These are phyloP conservation scores for Heliocidaris erythrogramma DNA, from an alignment of 35 echinoderm and acorn worm species.

Conservation along the genomic window DNA sequence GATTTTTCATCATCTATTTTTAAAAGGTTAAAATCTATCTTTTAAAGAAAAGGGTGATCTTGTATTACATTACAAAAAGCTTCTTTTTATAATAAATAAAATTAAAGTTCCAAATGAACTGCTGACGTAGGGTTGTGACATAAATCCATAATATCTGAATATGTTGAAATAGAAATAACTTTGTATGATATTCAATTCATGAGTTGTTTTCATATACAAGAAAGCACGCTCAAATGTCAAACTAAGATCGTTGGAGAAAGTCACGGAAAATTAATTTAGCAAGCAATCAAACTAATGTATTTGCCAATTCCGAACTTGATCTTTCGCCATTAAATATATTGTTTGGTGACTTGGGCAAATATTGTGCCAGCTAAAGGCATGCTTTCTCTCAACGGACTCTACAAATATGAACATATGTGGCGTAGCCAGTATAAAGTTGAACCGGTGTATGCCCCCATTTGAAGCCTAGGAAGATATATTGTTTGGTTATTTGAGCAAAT, in stretches of 20 bases:
- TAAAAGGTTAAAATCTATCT: too few species aligned
- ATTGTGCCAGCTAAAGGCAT: neutral
- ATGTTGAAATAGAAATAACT: too few species aligned
- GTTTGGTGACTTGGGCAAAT: neutral
- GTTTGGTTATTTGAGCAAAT: neutral
- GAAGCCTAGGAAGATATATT: neutral
- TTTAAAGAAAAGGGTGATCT: too few species aligned
- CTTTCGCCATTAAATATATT: neutral
- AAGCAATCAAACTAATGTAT: conserved; percentile 13
- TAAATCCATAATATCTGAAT: too few species aligned
- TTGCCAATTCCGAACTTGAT: neutral
- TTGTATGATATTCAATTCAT: too few species aligned
- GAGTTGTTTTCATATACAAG: neutral
- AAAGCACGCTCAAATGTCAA: neutral
- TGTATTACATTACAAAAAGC: too few species aligned
- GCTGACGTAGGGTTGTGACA: too few species aligned
- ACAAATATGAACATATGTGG: neutral
- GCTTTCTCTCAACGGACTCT: neutral
- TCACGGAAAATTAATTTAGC: neutral
- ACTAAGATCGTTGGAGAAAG: neutral
- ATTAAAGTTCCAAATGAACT: too few species aligned
- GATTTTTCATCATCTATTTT: too few species aligned
- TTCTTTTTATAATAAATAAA: too few species aligned
- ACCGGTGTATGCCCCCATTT: too few species aligned
- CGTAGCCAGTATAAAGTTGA: too few species aligned